Conservation (phyloP, 2,797 vertebrate species). For the Lagorchestes hirsutus region DNA sequence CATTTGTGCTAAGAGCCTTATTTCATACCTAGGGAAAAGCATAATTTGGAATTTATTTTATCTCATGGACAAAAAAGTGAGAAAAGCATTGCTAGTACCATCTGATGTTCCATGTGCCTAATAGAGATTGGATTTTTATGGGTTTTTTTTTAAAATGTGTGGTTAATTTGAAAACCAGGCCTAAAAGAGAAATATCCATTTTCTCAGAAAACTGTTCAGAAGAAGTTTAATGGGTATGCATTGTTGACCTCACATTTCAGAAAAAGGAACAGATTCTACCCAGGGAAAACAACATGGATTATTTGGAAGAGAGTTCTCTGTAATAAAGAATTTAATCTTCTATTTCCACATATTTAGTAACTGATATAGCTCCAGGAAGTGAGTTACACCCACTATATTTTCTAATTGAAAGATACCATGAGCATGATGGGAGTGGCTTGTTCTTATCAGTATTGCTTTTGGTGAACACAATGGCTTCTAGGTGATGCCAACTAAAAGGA, state of each 20-base stretch:
- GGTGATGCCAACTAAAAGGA: constrained; percentile 37
- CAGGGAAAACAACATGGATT: constrained; percentile 71
- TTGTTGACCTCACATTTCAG: constrained; percentile 57
- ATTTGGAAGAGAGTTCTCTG: constrained; percentile 71
- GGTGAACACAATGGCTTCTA: constrained; percentile 54
- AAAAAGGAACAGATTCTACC: constrained; percentile 33
- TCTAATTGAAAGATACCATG: constrained; percentile 56
- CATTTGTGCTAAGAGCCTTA: constrained; percentile 11
- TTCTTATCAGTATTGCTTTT: constrained; percentile 62
- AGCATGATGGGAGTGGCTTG: constrained; percentile 54
- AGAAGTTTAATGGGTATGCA: constrained; percentile 59
- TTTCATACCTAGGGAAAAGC: constrained; percentile 17
- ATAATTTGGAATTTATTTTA: constrained; percentile 54
- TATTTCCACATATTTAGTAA: constrained; percentile 76
- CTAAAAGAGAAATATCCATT: constrained; percentile 70
- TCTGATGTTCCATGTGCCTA: constrained; percentile 52
- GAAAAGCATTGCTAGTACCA: constrained; percentile 60
- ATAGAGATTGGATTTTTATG: constrained; percentile 55
- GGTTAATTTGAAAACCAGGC: constrained; percentile 63
- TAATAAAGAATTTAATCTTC: constrained; percentile 72
- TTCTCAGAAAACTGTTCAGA: constrained; percentile 56
- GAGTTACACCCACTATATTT: constrained; percentile 74
- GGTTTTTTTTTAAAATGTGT: constrained; percentile 52
- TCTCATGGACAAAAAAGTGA: constrained; percentile 58
- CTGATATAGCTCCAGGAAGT: constrained; percentile 74